Percentiles rank a stretch among this genome's conserved stretches.
phyloP scores from a whole-genome alignment of 2,797 vertebrate species.

The Hyperoplus lanceolatus region DNA sequence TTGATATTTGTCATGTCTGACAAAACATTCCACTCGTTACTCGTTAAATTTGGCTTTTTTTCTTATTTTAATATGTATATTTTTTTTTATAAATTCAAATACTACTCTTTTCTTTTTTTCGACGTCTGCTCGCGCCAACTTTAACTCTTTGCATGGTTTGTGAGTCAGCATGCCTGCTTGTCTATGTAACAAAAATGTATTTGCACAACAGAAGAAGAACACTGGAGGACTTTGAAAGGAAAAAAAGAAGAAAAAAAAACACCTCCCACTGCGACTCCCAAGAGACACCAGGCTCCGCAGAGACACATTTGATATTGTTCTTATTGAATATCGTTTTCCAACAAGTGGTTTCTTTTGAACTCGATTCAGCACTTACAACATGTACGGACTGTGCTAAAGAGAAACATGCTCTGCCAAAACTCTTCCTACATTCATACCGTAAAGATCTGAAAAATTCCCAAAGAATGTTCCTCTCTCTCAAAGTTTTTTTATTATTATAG shows the following conservation, averaged over 20 bases:
- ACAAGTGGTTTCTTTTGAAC: constrained; percentile 84
- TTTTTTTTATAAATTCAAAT: constrained; percentile 66
- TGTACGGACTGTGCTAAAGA: constrained; percentile 87
- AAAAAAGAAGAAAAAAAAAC: constrained; percentile 20
- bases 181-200: constrained; percentile 84
- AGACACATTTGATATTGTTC: constrained; percentile 86
- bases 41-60: constrained; percentile 60
- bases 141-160: constrained; percentile 86
- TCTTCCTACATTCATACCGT: constrained; percentile 68
- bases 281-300: constrained; percentile 52
- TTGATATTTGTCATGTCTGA: constrained; percentile 60
- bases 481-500: constrained; percentile 43
- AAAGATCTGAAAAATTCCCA: constrained; percentile 62
- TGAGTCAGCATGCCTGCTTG: constrained; percentile 87
- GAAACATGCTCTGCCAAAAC: constrained; percentile 83
- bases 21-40: constrained; percentile 79
- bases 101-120: constrained; percentile 41
- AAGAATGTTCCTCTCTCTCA: constrained; percentile 83
- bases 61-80: constrained; percentile 37
- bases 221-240: constrained; percentile 76
- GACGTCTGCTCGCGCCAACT: constrained; percentile 79
- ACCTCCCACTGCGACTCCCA: constrained; percentile 51
- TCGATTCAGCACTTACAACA: constrained; percentile 87
- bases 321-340: constrained; percentile 72
- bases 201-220: constrained; percentile 85